Base-by-base conservation (phyloP, 35 echinoderm and acorn worm genomes). In the Apostichopus japonicus region DNA sequence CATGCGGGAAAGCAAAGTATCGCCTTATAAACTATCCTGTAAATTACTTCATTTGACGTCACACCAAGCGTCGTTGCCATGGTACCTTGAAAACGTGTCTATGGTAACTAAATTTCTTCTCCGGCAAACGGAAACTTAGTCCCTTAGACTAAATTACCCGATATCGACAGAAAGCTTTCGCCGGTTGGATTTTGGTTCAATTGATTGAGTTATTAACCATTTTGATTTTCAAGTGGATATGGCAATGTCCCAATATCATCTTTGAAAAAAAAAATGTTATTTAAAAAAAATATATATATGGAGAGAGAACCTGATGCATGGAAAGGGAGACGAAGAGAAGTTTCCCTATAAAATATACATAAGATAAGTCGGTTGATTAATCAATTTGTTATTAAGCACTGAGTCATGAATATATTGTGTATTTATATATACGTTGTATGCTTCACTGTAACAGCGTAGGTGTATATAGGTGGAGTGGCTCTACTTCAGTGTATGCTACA, bases 51-150 rank as follows among this genome's bases (percentile, higher is more conserved):
- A 55, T 22, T 59, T 86, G 83, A 86, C 83, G 83, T 86, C 83
- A 86, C 53, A 16, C 25, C 7, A 23, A 86, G 83, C 83, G 83
- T 86, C 83, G 83, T 86, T 55, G 22, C 83, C 22, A 86, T 86
- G 83, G 83, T 17, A 86, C 13, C 83, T 22, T 56, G 51, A 86
- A 56, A 86, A 86, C 83, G 83, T 86, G 58, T 86, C 83, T 54
- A 86, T 86, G 83, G 54, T 54, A 86, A 86, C 83, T 86, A 59
- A 56, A 86, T 59, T 80, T 80, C 54, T 65, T 79, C 83, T 24
- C 83, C 83, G 83, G 83, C 54, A 86, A 86, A 65, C 83, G 83
- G 83, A 86, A 86, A 86, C 83, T 65, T 59, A 56, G 53, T 56
- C 21, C 14, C 83, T n/a, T 54, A 86, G 83, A 33, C 78, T 24